Percentiles rank a stretch among this genome's conserved stretches.
phyloP scores from a whole-genome alignment of 2,797 vertebrate genomes.

The Gallinago solitaria region DNA sequence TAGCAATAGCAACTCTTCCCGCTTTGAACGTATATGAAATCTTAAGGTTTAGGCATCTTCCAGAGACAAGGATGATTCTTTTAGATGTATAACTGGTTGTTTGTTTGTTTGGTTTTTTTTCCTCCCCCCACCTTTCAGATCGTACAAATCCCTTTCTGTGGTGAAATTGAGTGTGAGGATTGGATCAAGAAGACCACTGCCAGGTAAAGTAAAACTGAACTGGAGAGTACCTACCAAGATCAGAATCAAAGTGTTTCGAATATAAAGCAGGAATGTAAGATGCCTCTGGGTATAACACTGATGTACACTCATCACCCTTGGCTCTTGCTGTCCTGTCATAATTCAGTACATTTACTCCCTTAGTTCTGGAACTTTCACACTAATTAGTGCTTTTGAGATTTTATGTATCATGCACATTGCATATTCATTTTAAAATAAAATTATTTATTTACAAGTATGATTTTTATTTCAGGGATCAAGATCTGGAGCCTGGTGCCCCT shows the following conservation, averaged over 20 bases:
- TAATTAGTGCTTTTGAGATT: neutral
- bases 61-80: neutral
- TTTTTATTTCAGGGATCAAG: constrained; percentile 89
- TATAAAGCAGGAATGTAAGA: neutral
- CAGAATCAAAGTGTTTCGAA: neutral
- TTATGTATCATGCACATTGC: neutral
- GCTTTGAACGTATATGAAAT: neutral
- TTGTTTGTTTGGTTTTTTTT: neutral
- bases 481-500: constrained; percentile 93
- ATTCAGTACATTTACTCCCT: neutral
- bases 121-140: constrained; percentile 76
- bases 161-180: constrained; percentile 92
- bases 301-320: neutral
- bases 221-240: neutral
- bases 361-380: neutral
- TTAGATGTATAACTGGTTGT: neutral
- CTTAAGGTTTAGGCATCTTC: neutral
- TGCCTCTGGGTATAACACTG: neutral
- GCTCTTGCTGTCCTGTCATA: neutral
- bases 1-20: neutral
- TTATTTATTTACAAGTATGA: neutral
- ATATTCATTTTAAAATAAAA: neutral
- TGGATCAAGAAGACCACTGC: constrained; percentile 98
- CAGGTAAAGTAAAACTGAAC: constrained; percentile 79
- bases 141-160: constrained; percentile 97